Conservation (phyloP, 2,888 invertebrate genomes). For the Cabera pusaria region DNA sequence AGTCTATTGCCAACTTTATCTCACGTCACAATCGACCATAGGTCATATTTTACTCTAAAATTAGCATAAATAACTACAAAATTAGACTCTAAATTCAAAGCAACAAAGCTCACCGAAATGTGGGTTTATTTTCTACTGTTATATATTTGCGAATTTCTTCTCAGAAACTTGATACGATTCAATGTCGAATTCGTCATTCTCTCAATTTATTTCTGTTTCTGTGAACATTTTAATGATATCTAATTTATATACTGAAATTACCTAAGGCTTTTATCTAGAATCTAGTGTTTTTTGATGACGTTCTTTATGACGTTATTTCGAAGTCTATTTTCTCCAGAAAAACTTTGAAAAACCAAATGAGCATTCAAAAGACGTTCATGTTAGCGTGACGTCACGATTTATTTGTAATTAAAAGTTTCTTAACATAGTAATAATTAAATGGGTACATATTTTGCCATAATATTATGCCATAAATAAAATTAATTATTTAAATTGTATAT, state of each 20-base stretch:
- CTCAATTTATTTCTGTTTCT: constrained; percentile 7
- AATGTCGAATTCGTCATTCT: constrained; percentile 12
- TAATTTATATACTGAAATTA: constrained; percentile 5
- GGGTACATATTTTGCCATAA: too few relatives aligned
- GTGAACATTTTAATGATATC: constrained; percentile 10
- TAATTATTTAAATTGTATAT: too few relatives aligned
- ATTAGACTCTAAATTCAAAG: constrained; percentile 2
- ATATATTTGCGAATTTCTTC: constrained; percentile 10
- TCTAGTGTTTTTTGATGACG: constrained; percentile 6
- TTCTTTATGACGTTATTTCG: too few relatives aligned
- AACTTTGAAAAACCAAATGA: too few relatives aligned
- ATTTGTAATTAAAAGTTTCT: too few relatives aligned
- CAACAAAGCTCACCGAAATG: neutral
- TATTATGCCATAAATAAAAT: too few relatives aligned
- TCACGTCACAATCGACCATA: constrained; percentile 29
- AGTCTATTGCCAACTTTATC: constrained; percentile 40
- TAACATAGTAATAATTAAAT: too few relatives aligned
- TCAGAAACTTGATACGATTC: constrained; percentile 8
- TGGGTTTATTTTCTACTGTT: neutral
- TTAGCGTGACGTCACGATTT: too few relatives aligned
- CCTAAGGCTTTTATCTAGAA: neutral
- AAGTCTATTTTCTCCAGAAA: constrained; percentile 3
- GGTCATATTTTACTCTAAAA: constrained; percentile 1
- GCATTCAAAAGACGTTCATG: too few relatives aligned
- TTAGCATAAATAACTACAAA: neutral